Base-by-base conservation (phyloP, 37 sponge, comb jelly and placozoan species). In the Bolinopsis microptera region DNA sequence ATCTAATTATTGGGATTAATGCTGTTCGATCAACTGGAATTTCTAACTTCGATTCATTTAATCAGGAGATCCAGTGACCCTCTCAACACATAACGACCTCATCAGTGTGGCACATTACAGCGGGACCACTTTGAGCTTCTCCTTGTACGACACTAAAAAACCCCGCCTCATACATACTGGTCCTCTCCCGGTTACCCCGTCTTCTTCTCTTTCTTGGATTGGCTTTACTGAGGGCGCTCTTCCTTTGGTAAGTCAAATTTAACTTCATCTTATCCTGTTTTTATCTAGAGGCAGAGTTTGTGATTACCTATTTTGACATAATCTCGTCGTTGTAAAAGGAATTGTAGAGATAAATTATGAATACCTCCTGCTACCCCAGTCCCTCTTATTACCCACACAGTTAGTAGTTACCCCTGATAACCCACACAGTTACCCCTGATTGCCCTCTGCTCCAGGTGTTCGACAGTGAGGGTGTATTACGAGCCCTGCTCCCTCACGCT, bases 51-150 rank as follows among this genome's bases (percentile, higher is more conserved):
- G n/a, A n/a, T n/a, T 48, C 61, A 48, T 48, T 48, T 48, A 5
- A 26, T 3, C 90, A 86, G 90, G 90, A n/a, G 90, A 86, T 27
- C 90, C 90, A 23, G 90, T 86, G 0, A 86, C 90, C 8, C 61
- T 86, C 26, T 9, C 90, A 16, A 39, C 61, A 25, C 90, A 86
- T 48, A 86, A 86, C 61, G 24, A 86, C 90, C 32, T 86, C 25
- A 22, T 86, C 36, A 86, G 90, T 86, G 90, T 41, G 9, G 61
- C 61, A 0, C 90, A 86, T 48, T 86, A 86, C 90, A 41, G 61
- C 61, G 90, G 90, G 26, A 26, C 40, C 27, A 27, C 90, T 2
- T 48, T 86, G 30, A 41, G 38, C 26, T 38, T 86, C 48, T 41
- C 90, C 24, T 48, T 86, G 27, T 39, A 41, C 61, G 90, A 86